Base-by-base conservation (phyloP, 1,140 invertebrate genomes). In the Sitobion miscanthi region DNA sequence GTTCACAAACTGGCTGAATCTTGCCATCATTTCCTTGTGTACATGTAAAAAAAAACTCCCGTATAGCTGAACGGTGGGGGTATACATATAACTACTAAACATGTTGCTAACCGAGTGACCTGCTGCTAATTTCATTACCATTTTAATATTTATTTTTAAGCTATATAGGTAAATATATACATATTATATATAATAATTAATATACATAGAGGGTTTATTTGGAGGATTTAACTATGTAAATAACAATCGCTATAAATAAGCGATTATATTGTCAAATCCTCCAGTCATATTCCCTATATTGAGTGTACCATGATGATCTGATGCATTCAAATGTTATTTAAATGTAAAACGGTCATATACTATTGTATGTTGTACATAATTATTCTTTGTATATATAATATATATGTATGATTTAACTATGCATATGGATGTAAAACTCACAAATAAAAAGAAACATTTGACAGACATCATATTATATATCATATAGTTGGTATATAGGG, bases 1-100 rank as follows among this genome's bases (percentile, higher is more conserved):
- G 90, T 91, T 57, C 90, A 91, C 90, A 77, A 77, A 91, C 90
- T 91, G 90, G 69, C 90, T 45, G 62, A 91, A 82, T 91, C 90
- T 42, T 3, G 14, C 30, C 42, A 91, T 49, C 57, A 69, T 91
- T 91, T 77, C 2, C 57, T 77, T 91, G 90, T 90, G 57, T 35
- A 69, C 77, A 82, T 45, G 35, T 91, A 23, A n/a, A 69, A 69
- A 90, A 91, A 91, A 45, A 91, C 38, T n/a, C 62, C 69, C 42
- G 8, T 69, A 42, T 42, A 45, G 45, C 9, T 89, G 25, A 25
- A 38, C 35, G 52, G 88, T 42, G 90, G 69, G 90, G 90, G 57
- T 42, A 90, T 35, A 35, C 35, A 35, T 62, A 77, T 35, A 49
- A 91, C 90, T 49, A 91, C 90, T 47, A 91, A 91, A 77, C 90